Evolutionary conservation across 2,113 vertebrate genomes (phyloP).

Genomic region (Climacteris rufus): DNA sequence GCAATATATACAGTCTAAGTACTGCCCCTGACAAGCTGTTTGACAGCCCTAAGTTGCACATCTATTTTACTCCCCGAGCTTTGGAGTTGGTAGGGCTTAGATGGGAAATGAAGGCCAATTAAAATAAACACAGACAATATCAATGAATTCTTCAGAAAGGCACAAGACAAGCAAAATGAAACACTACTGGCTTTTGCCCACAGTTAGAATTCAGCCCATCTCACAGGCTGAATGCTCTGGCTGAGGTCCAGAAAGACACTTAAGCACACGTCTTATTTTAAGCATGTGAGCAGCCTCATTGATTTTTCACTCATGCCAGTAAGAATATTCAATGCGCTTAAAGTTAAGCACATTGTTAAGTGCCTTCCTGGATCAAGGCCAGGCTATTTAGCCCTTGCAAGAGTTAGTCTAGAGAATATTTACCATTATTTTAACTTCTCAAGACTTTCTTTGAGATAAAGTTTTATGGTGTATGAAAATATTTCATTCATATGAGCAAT

Average conservation of each 20-base stretch:
- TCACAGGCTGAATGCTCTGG: neutral
- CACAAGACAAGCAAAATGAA: conserved; percentile 54
- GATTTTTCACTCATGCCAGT: conserved; percentile 53
- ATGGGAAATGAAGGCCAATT: conserved; percentile 62
- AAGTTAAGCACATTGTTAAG: conserved; percentile 65
- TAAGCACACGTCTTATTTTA: conserved; percentile 56
- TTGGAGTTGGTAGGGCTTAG: conserved; percentile 27
- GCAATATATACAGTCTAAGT: conserved; percentile 57
- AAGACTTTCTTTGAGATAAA: conserved; percentile 29
- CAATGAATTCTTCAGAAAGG: conserved; percentile 59
- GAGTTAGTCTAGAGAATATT: conserved; percentile 18
- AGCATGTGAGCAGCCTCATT: conserved; percentile 57
- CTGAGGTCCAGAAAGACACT: conserved; percentile 52
- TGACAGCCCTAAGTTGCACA: conserved; percentile 55
- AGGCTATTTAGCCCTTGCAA: conserved; percentile 29
- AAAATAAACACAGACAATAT: conserved; percentile 62
- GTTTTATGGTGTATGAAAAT: neutral
- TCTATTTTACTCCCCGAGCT: conserved; percentile 50
- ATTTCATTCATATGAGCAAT: neutral
- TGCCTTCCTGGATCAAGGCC: conserved; percentile 51
- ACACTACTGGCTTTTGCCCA: conserved; percentile 40
- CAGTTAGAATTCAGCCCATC: conserved; percentile 26
- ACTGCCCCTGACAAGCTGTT: conserved; percentile 59
- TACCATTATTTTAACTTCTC: conserved; percentile 46
- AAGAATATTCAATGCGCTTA: conserved; percentile 61